Percentiles rank a stretch among this genome's conserved stretches.
phyloP scores from a whole-genome alignment of 2,888 invertebrate genomes.

The Loripinus fragilis region DNA sequence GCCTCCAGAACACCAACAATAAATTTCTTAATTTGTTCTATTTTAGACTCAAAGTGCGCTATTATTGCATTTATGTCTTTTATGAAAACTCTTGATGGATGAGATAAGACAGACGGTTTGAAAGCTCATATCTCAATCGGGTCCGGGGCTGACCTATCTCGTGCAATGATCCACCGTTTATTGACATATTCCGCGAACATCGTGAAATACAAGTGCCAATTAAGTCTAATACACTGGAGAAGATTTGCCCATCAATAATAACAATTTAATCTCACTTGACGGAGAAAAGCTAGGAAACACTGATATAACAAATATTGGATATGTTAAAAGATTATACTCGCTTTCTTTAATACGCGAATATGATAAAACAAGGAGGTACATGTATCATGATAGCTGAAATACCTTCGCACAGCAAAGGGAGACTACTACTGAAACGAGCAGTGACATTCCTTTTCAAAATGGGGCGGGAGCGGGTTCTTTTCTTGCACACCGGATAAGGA shows the following conservation, averaged over 20 bases:
- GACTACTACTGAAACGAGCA: too few species aligned
- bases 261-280: slow-evolving; percentile 10
- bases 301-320: background rate
- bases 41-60: slow-evolving; percentile 2
- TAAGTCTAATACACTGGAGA: slow-evolving; percentile 14
- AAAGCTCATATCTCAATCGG: slow-evolving; percentile 5
- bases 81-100: slow-evolving; percentile 12
- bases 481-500: too few species aligned
- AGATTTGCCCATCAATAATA: background rate
- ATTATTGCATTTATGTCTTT: slow-evolving; percentile 22
- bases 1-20: background rate
- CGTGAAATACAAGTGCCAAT: slow-evolving; percentile 20
- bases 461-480: too few species aligned
- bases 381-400: too few species aligned
- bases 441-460: too few species aligned
- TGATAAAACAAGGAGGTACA: too few species aligned
- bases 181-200: slow-evolving; percentile 11
- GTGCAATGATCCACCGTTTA: slow-evolving; percentile 10
- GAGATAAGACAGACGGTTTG: slow-evolving; percentile 16
- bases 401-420: too few species aligned
- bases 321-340: too few species aligned
- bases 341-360: too few species aligned
- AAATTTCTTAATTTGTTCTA: slow-evolving; percentile 8
- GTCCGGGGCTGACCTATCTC: slow-evolving; percentile 11
- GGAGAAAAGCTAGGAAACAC: background rate